Evolutionary conservation across 2,888 invertebrate species (phyloP).

Genomic region (Latrodectus elegans): DNA sequence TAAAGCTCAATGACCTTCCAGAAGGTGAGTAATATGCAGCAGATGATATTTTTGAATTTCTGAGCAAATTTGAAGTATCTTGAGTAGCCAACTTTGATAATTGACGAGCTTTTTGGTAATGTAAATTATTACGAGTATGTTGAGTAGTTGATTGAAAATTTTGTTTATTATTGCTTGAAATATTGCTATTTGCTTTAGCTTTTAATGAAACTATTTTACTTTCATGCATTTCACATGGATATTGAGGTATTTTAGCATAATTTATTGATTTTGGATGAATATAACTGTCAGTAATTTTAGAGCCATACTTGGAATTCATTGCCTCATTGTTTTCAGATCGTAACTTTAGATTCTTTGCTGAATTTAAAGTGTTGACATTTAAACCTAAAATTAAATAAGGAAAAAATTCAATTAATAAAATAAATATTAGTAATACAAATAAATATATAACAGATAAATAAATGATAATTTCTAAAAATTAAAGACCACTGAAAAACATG

Average conservation of each 20-base stretch:
- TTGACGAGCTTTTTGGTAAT: slow-evolving; percentile 61
- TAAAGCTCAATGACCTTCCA: slow-evolving; percentile 58
- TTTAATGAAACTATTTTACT: slow-evolving; percentile 64
- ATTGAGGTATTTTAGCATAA: slow-evolving; percentile 60
- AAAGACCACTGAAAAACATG: no score
- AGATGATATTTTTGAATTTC: slow-evolving; percentile 44
- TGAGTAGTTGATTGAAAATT: slow-evolving; percentile 13
- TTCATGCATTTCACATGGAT: slow-evolving; percentile 65
- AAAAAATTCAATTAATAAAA: background rate
- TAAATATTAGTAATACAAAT: no score
- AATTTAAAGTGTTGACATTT: slow-evolving; percentile 15
- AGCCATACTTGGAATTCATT: background rate
- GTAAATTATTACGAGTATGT: slow-evolving; percentile 28
- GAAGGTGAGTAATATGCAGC: slow-evolving; percentile 57
- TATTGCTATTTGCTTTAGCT: slow-evolving; percentile 21
- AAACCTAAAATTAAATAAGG: slow-evolving; percentile 21
- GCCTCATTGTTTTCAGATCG: slow-evolving; percentile 12
- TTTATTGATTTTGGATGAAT: slow-evolving; percentile 59
- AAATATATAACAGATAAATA: no score
- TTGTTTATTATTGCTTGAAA: slow-evolving; percentile 8
- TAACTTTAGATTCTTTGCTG: slow-evolving; percentile 12
- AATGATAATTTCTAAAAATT: no score
- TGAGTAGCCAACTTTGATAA: slow-evolving; percentile 30
- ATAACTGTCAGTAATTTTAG: slow-evolving; percentile 58
- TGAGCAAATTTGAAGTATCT: slow-evolving; percentile 25